Evolutionary conservation across 1,140 invertebrate species (phyloP), one percentile per base, ranked within the genome.

Genomic region (Drosophila suzukii): DNA sequence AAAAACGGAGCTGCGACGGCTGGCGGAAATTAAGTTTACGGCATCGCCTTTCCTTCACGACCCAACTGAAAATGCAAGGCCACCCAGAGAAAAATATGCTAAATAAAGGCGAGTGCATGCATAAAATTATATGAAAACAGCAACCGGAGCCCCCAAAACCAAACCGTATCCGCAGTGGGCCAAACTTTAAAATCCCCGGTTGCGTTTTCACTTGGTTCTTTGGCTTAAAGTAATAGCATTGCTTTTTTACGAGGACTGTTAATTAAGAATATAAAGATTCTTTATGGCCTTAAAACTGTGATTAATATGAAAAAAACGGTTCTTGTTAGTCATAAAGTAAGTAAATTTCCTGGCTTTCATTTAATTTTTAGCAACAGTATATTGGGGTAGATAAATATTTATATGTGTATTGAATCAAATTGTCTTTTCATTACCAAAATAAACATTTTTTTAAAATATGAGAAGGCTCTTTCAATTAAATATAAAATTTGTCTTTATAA

Each of bases 1-100:
- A 86, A 81, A 88, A 86, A 88, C 75, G 74, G 61, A 72, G 63
- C 78, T 75, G n/a, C 49, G 49, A 59, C 70, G 75, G 44, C 68
- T 60, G 78, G 72, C 76, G 84, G 84, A 89, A 89, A 89, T 89
- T 89, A 89, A 89, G 84, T 89, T 89, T 82, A 88, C 75, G 79
- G 73, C 57, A 56, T 66, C 61, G 71, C 71, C 77, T 75, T 44
- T 49, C 47, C 53, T 60, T 55, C 58, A 53, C 41, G 39, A 50
- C 54, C 54, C 43, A 50, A 34, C 20, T 20, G 62, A 44, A 68
- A 75, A 75, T 88, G 79, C 82, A 76, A 86, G 74, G 77, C 66
- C 77, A 81, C 44, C 75, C 43, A 46, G 47, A 66, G 41, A 59
- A 75, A 88, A 88, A 88, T 89, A 88, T 88, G 83, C 79, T 88